Evolutionary conservation across 92 coral and sea anemone species (phyloP).

Genomic region (Desmophyllum pertusum): DNA sequence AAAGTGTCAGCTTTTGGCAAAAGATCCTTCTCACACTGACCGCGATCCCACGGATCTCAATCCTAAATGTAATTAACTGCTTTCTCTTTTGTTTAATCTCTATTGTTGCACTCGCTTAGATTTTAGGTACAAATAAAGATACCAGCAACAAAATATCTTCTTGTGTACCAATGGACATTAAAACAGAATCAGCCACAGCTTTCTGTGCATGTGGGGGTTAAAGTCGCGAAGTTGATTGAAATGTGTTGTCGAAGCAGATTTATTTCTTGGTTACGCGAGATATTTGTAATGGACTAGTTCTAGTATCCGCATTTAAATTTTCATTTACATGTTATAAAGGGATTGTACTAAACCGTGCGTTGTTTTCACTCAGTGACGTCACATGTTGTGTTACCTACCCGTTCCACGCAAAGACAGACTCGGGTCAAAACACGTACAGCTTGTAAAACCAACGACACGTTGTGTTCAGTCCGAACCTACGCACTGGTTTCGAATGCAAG

Average conservation of each 20-base stretch:
- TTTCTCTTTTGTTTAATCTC: slow-evolving; percentile 14
- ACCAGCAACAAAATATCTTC: background rate
- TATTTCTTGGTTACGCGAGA: background rate
- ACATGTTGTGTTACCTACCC: slow-evolving; percentile 44
- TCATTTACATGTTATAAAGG: slow-evolving; percentile 23
- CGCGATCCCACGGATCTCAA: background rate
- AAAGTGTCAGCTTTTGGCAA: background rate
- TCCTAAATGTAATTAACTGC: background rate
- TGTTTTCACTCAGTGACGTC: slow-evolving; percentile 49
- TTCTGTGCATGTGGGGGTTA: background rate
- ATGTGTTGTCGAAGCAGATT: background rate
- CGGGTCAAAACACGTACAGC: slow-evolving; percentile 39
- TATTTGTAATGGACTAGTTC: background rate
- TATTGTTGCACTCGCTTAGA: background rate
- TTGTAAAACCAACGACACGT: slow-evolving; percentile 21
- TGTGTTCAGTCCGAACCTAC: background rate
- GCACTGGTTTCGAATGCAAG: slow-evolving; percentile 1
- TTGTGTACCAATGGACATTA: background rate
- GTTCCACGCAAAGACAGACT: slow-evolving; percentile 26
- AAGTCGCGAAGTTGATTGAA: background rate
- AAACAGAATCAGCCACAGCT: background rate
- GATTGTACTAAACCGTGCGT: slow-evolving; percentile 31
- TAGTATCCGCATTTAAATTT: slow-evolving; percentile 25
- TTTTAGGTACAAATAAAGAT: background rate
- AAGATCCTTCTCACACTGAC: background rate